These are phyloP conservation scores for Salvelinus fontinalis DNA, from an alignment of 2,113 vertebrate species.

Conservation along the genomic window DNA sequence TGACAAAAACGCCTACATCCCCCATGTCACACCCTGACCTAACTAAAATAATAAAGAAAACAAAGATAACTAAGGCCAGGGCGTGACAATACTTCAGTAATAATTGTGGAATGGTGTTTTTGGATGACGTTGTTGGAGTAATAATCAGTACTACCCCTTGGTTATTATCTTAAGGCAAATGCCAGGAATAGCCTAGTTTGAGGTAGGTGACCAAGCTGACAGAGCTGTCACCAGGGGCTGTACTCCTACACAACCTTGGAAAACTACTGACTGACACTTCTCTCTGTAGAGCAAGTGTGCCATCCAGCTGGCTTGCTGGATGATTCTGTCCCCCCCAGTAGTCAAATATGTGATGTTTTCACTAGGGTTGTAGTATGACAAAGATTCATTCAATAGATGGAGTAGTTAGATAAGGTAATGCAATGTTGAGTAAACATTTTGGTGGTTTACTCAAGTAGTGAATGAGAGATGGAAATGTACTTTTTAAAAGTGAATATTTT, in stretches of 20 bases:
- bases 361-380: not conserved
- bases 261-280: conserved; percentile 11
- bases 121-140: not conserved
- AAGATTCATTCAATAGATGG: not conserved
- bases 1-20: too few species aligned
- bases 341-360: too few species aligned
- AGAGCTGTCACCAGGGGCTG: not conserved
- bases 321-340: too few species aligned
- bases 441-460: not conserved
- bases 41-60: too few species aligned
- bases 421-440: not conserved
- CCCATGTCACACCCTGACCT: too few species aligned
- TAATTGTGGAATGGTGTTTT: not conserved
- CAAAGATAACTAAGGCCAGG: too few species aligned
- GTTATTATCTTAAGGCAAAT: conserved; percentile 3
- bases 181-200: not conserved
- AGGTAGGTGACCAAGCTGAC: too few species aligned
- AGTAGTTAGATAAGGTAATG: not conserved
- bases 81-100: not conserved
- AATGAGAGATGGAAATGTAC: not conserved
- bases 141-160: not conserved
- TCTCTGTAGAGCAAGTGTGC: conserved; percentile 19
- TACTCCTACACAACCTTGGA: not conserved
- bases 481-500: not conserved
- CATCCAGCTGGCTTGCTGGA: not conserved